Base-by-base conservation (phyloP, 2,888 invertebrate species). In the Spisula subtruncata region DNA sequence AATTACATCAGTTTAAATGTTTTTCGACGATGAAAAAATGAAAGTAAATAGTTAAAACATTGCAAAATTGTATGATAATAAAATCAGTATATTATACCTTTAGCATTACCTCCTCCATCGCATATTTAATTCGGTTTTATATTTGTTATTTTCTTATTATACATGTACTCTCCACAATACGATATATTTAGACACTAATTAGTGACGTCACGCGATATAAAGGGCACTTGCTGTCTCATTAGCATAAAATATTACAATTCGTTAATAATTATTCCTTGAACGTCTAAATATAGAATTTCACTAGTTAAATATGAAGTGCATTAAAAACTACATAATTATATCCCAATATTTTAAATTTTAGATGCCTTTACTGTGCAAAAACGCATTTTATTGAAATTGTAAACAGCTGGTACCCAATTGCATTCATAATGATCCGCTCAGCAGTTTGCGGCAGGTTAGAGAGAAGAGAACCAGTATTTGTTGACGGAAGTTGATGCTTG, bases 151-250 rank as follows among this genome's bases (percentile, higher is more conserved):
- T 85, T 90, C 89, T 85, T 88, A 89, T 84, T 90, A 88, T 92
- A 92, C 92, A 92, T 92, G 92, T 92, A 93, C 92, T 92, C 93
- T 91, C 93, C 92, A 95, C 95, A 96, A 95, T 95, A 95, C 95
- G 94, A 95, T 96, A 95, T 96, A 95, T 95, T 96, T 95, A 95
- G 95, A 94, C 94, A 95, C 95, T 96, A 96, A 96, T 96, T 96
- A 96, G 94, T 96, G 96, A 96, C 96, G 96, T 95, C 96, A 96
- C 95, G 90, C 83, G 87, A 92, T 91, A 93, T 94, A 93, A 93
- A 93, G 93, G 86, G 92, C 92, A 90, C 92, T 92, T 89, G 89
- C 91, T 89, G 83, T 89, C 93, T 95, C 94, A 96, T 96, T 96
- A 95, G 93, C 96, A 96, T 96, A 96, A 95, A 95, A 93, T 92